Base-by-base conservation (phyloP, 2,888 invertebrate genomes). In the Cephus rjabovi region DNA sequence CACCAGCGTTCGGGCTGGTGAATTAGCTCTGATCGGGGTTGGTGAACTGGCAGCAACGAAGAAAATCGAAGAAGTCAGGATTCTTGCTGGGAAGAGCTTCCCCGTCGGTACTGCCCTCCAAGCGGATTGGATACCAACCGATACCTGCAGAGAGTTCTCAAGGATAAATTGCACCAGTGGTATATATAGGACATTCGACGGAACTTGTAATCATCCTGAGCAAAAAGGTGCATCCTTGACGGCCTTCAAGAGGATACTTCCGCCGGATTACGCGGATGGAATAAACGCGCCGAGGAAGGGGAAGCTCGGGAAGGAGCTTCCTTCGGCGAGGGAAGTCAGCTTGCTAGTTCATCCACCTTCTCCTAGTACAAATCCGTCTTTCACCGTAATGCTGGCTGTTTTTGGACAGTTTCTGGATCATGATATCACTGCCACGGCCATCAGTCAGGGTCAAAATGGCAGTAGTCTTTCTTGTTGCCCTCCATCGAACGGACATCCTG, bases 361-460 rank as follows among this genome's bases (percentile, higher is more conserved):
- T 81, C 95, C 96, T 87, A 94, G 94, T 69, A 94, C 95, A 75
- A 96, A 97, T 90, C 94, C 95, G 0, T 92, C 94, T 83, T 96
- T 97, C 89, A 95, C 96, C 0, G 96, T 96, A 0, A 96, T 97
- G 95, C 90, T 97, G 80, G 97, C 97, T 0, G 96, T 97, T 6
- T 97, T 97, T 94, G 97, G 97, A 0, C 97, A 97, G 92, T 97
- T 98, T 91, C 88, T 97, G 23, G 97, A 97, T 90, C 97, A 97
- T 84, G 97, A 97, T 84, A 95, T 97, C 77, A 97, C 97, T 0
- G 96, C 97, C 11, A 97, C 97, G 0, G 97, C 97, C 0, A 92
- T 96, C 11, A 96, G 94, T 84, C 95, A 95, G 87, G 95, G 96
- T 92, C 85, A 92, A 77, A 95, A 96, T 88, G 96, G 95, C 69